Evolutionary conservation across 2,797 vertebrate species (phyloP).

Genomic region (Tauraco hartlaubi): DNA sequence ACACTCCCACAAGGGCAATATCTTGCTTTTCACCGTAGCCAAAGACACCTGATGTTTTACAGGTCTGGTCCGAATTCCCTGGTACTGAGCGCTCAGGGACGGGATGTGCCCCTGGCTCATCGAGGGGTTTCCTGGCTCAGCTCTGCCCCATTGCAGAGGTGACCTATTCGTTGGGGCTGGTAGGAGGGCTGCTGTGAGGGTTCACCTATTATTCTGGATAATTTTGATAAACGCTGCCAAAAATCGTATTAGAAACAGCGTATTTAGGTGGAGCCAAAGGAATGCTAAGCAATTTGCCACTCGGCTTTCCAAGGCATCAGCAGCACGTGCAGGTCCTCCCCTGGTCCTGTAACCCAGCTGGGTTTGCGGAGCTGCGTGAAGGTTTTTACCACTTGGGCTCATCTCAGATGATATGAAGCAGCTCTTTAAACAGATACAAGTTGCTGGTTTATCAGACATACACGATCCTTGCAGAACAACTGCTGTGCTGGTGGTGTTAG

Average conservation of each 20-base stretch:
- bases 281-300: not conserved
- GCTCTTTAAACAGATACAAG: not conserved
- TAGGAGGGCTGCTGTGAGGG: not conserved
- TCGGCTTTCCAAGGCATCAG: not conserved
- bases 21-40: not conserved
- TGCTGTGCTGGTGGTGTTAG: not conserved
- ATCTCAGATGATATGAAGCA: not conserved
- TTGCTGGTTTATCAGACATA: not conserved
- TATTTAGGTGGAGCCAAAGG: not conserved
- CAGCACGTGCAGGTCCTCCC: not conserved
- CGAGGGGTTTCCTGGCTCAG: not conserved
- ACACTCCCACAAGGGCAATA: not conserved
- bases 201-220: not conserved
- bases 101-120: rapidly evolving
- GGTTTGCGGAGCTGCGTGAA: not conserved
- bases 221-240: not conserved
- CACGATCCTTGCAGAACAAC: not conserved
- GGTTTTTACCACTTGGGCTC: not conserved
- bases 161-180: not conserved
- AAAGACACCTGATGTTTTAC: not conserved
- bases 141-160: not conserved
- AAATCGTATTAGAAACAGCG: not conserved
- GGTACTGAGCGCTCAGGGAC: rapidly evolving
- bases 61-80: not conserved
- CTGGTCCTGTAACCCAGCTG: not conserved